Evolutionary conservation across 2,113 vertebrate genomes (phyloP).

Genomic region (Capra hircus): DNA sequence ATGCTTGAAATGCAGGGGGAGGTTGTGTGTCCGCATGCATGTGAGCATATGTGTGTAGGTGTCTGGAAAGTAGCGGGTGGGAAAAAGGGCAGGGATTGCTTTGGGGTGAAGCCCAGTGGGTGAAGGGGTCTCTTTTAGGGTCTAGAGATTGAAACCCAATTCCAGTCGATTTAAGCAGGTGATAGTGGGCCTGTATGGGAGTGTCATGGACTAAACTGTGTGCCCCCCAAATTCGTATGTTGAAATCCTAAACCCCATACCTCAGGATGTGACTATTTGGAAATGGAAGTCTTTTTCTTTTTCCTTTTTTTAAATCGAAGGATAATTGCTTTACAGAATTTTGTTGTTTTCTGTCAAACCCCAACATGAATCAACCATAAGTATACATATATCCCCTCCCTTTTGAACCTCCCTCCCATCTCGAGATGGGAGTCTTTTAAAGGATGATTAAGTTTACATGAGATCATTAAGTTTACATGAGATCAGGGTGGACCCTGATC

Average conservation of each 20-base stretch:
- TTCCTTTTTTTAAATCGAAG: background rate
- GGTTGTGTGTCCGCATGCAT: background rate
- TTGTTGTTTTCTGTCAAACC: background rate
- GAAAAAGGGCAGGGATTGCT: background rate
- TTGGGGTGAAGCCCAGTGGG: too few species aligned
- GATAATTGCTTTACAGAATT: background rate
- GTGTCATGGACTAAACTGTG: background rate
- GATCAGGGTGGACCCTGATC: background rate
- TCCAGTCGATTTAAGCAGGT: background rate
- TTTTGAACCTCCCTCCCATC: background rate
- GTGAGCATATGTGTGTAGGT: accelerated
- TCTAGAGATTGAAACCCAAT: background rate
- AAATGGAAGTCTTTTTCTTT: background rate
- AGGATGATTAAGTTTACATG: background rate
- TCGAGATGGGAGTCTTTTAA: background rate
- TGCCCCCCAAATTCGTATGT: too few species aligned
- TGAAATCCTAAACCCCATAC: background rate
- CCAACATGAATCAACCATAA: background rate
- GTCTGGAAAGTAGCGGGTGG: background rate
- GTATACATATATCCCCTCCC: background rate
- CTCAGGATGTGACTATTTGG: background rate
- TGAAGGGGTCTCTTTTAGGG: background rate
- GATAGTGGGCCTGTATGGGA: background rate
- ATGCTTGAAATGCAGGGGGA: background rate
- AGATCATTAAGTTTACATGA: too few species aligned